Percentiles rank a stretch among this genome's conserved stretches.
These are phyloP conservation scores for Corythoichthys intestinalis DNA, from an alignment of 2,113 vertebrate species.

Conservation along the genomic window DNA sequence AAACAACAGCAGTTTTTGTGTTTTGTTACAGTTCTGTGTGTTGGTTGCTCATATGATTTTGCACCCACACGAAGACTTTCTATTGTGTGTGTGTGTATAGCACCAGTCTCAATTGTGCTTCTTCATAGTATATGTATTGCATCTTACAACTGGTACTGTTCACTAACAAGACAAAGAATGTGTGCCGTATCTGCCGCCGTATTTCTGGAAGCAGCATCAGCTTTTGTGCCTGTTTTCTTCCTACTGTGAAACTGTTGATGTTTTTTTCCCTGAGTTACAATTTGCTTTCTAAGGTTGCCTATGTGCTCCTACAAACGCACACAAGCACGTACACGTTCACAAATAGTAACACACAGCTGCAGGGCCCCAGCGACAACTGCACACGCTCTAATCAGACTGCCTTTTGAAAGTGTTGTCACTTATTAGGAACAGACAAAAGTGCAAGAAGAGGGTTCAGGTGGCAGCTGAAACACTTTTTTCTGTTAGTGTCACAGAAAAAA, in stretches of 20 bases:
- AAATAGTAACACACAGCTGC: slow-evolving; percentile 58
- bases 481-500: slow-evolving; percentile 1
- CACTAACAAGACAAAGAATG: slow-evolving; percentile 17
- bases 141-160: no score
- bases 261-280: slow-evolving; percentile 1
- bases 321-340: background rate
- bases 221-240: slow-evolving; percentile 22
- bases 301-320: slow-evolving; percentile 32
- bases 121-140: slow-evolving; percentile 2
- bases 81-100: background rate
- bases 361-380: slow-evolving; percentile 44
- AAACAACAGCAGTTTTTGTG: no score
- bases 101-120: background rate
- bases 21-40: no score
- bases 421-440: slow-evolving; percentile 20
- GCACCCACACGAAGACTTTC: no score
- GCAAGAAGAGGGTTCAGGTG: slow-evolving; percentile 25
- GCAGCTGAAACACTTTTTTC: slow-evolving; percentile 16
- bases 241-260: slow-evolving; percentile 30
- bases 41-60: background rate
- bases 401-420: slow-evolving; percentile 52
- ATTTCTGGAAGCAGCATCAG: slow-evolving; percentile 37
- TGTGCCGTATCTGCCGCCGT: slow-evolving; percentile 25
- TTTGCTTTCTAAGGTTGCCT: slow-evolving; percentile 52
- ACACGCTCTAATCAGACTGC: slow-evolving; percentile 60